phyloP scores from a whole-genome alignment of 2,888 invertebrate species.

The Priapulus caudatus region DNA sequence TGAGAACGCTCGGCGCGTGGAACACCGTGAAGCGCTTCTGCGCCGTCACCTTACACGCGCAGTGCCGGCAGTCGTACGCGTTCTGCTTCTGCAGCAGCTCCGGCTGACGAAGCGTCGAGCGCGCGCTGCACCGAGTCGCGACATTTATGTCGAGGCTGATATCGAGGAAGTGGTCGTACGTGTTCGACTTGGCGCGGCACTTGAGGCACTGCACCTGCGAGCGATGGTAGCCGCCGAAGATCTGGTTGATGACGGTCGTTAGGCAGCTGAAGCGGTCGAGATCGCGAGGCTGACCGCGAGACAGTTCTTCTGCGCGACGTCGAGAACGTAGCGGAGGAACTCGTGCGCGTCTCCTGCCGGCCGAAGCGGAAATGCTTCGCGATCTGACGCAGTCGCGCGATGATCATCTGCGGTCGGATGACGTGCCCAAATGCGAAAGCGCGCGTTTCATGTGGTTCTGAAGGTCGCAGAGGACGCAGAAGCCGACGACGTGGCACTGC shows the following conservation, averaged over 20 bases:
- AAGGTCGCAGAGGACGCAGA: constrained; percentile 40
- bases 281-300: constrained; percentile 40
- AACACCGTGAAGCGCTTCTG: constrained; percentile 86
- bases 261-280: constrained; percentile 83
- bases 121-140: constrained; percentile 66
- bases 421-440: constrained; percentile 29
- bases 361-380: constrained; percentile 78
- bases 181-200: constrained; percentile 81
- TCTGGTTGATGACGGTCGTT: constrained; percentile 87
- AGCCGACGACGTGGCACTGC: constrained; percentile 24
- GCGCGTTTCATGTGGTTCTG: constrained; percentile 32
- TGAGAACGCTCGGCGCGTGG: constrained; percentile 78
- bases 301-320: constrained; percentile 86
- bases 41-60: constrained; percentile 83
- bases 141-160: constrained; percentile 69
- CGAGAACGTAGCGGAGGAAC: constrained; percentile 81
- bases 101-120: constrained; percentile 73
- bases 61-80: constrained; percentile 69
- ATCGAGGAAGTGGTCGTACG: constrained; percentile 93
- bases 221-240: constrained; percentile 86
- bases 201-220: constrained; percentile 78
- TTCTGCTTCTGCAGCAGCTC: constrained; percentile 77
- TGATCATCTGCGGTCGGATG: constrained; percentile 65
- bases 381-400: constrained; percentile 46
- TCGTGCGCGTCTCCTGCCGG: constrained; percentile 94